Conservation (phyloP, 2,113 vertebrate genomes). For the Hippoglossus stenolepis region DNA sequence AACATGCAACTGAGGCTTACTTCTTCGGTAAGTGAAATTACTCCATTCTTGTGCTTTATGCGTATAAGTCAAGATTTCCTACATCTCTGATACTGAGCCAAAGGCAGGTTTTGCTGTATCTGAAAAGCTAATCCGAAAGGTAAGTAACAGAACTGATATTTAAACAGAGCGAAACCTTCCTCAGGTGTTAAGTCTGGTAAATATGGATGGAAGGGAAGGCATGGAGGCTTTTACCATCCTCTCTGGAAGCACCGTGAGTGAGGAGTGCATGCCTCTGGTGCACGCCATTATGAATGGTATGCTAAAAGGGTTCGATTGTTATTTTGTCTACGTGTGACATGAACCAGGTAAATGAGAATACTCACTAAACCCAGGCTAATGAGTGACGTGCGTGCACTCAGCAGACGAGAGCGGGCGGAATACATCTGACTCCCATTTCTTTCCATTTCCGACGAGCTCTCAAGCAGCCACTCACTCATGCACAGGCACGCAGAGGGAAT, state of each 20-base stretch:
- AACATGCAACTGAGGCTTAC: neutral
- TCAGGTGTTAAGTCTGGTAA: slow-evolving; percentile 15
- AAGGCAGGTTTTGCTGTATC: neutral
- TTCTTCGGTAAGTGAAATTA: neutral
- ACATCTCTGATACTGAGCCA: neutral
- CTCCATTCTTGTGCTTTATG: neutral
- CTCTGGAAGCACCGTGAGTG: neutral
- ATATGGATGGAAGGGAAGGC: slow-evolving; percentile 3
- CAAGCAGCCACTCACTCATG: slow-evolving; percentile 45
- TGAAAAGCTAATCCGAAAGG: neutral
- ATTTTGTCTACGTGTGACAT: neutral
- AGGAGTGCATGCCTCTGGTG: neutral
- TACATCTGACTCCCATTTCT: slow-evolving; percentile 46
- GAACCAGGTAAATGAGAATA: slow-evolving; percentile 19
- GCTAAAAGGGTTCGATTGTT: slow-evolving; percentile 31
- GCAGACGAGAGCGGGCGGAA: slow-evolving; percentile 30
- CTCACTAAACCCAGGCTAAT: slow-evolving; percentile 10
- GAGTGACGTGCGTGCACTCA: slow-evolving; percentile 26
- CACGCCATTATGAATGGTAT: neutral
- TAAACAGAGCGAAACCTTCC: slow-evolving; percentile 13
- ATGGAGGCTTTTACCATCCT: slow-evolving; percentile 24
- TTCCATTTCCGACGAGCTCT: slow-evolving; percentile 40
- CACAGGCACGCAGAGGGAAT: slow-evolving; percentile 33
- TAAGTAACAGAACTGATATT: slow-evolving; percentile 15
- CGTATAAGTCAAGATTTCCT: slow-evolving; percentile 2